A percentile compares a stretch with the other conserved stretches of the same genome.
These are phyloP conservation scores for Aspidoscelis tigris DNA, from an alignment of 2,113 vertebrate genomes.

Conservation along the genomic window DNA sequence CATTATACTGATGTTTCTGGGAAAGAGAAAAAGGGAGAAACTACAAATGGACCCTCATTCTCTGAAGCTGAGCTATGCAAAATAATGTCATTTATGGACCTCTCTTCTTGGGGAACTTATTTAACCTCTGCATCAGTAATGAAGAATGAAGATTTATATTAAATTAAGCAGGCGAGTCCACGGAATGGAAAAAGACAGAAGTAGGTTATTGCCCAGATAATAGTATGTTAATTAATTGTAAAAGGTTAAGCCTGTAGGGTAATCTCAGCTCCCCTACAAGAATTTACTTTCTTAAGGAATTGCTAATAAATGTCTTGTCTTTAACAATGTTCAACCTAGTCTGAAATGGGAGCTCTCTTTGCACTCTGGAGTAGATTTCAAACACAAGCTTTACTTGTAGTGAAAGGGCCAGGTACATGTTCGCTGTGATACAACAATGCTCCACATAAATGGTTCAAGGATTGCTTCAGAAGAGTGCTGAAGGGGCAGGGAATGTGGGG, in stretches of 20 bases:
- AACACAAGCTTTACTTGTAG: neutral
- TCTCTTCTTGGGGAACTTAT: conserved; percentile 12
- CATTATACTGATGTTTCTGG: conserved; percentile 13
- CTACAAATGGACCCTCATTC: neutral
- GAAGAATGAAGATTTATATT: conserved; percentile 27
- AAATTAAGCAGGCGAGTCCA: conserved; percentile 24
- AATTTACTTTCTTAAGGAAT: conserved; percentile 33
- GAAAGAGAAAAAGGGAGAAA: conserved; percentile 6
- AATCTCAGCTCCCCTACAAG: conserved; percentile 28
- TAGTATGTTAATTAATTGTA: conserved; percentile 42
- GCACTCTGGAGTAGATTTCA: neutral
- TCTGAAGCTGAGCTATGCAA: conserved; percentile 10
- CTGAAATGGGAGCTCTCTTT: neutral
- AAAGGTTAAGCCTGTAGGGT: conserved; percentile 48
- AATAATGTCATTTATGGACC: conserved; percentile 12
- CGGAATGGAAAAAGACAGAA: conserved; percentile 32
- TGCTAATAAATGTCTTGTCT: neutral
- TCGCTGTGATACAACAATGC: neutral
- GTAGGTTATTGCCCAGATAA: conserved; percentile 10
- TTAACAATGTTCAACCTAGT: neutral
- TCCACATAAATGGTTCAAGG: neutral
- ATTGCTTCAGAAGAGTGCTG: neutral
- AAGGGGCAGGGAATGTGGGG: neutral
- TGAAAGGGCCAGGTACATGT: neutral
- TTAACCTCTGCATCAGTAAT: conserved; percentile 38